Evolutionary conservation across 2,888 invertebrate species (phyloP), one percentile per base, ranked within the genome.

Genomic region (Melipona beecheii): DNA sequence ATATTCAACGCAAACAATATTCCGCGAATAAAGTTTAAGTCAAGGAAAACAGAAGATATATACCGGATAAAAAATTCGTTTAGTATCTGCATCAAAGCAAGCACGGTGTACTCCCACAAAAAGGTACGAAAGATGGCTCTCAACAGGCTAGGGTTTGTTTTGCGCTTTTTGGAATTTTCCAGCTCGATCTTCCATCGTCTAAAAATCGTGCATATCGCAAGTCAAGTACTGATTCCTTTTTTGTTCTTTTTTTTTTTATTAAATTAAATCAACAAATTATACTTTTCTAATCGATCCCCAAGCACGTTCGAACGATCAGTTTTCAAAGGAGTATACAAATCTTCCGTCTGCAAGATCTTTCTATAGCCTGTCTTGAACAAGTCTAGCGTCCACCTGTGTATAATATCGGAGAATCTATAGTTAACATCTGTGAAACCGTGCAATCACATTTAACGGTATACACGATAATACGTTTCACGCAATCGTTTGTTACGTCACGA

Each of bases 361-460:
- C 95, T 95, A 90, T 96, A 96, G 0, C 98, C 98, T 92, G 96
- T 96, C 89, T 96, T 96, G 94, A 98, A 98, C 90, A 97, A 95
- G 9, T 96, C 97, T 91, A 97, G 95, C 77, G 97, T 97, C 96
- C 98, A 98, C 94, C 97, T 97, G 92, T 60, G 95, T 54, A 6
- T 24, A n/a, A 54, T 64, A 43, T 5, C 31, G 27, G 24, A 65
- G 11, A 13, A 13, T 19, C 19, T 60, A 75, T 70, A 4, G 31
- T n/a, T 52, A 66, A 9, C 4, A n/a, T 27, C 11, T 4, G 27
- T 31, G 21, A 4, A 36, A 76, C n/a, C 19, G 19, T 52, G 24
- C 24, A 50, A 60, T 77, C 5, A 24, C 4, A 71, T 52, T 60
- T 52, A 62, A 76, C 24, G 19, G 4, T 6, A 60, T 15, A 9